Base-by-base conservation (phyloP, 92 coral and sea anemone species). In the Porites evermanni region DNA sequence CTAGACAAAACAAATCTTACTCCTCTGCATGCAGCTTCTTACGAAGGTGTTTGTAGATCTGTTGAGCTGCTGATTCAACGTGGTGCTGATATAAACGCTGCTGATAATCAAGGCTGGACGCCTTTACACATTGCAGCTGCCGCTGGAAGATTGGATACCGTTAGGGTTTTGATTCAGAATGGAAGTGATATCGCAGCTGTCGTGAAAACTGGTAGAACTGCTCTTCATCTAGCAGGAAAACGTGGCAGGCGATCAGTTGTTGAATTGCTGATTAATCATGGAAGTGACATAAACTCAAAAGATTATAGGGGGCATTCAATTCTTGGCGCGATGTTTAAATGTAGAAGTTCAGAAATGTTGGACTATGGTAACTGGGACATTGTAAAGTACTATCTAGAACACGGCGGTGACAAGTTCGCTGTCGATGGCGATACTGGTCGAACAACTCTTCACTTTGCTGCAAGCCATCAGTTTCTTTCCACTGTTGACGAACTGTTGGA, bases 1-100 rank as follows among this genome's bases (percentile, higher is more conserved):
- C 18, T 65, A 23, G 82, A 78, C 72, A 78, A 38, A 38, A 60
- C 44, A 66, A 78, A 65, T 44, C 70, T 60, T 14, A 77, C 70
- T 24, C 81, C 81, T 26, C 81, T 77, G 54, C 81, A 77, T 24
- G 72, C 82, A 64, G 82, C 67, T 53, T 64, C 85, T 21, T 56
- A 67, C 19, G 60, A 51, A 2, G 75, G 85, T 26, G 21, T 68
- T 61, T 17, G 51, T 8, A 32, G 60, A 18, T 67, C 72, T 18
- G 60, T 67, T 44, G 83, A 79, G 74, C 66, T 79, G 44, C 38
- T 79, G 83, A 64, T 79, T 64, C 83, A 79, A 79, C 83, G n/a
- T 79, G 83, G 83, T 5, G 74, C 18, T 1, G 64, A 67, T 65
- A 60, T 79, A 64, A 58, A 79, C 52, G 47, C 53, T 32, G 60